Base-by-base conservation (phyloP, 2,888 invertebrate species). In the Reticulitermes lucifugus region DNA sequence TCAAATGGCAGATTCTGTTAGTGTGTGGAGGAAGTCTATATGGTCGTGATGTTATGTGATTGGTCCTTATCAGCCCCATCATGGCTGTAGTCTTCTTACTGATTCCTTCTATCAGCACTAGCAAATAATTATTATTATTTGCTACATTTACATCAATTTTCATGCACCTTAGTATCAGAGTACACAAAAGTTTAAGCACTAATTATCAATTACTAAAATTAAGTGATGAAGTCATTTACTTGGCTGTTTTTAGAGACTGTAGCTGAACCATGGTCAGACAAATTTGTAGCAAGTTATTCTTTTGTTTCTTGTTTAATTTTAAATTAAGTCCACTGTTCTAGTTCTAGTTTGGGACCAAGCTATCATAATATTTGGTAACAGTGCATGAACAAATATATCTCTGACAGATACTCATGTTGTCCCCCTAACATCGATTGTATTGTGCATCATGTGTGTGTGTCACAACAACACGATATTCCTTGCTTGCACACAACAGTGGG, bases 271-370 rank as follows among this genome's bases (percentile, higher is more conserved):
- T 12, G 55, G 25, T 79, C 46, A 43, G 22, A 46, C 65, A 60
- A n/a, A 59, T 80, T 81, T 70, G 10, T 65, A 81, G 46, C 65
- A 60, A 80, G 18, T 35, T 60, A 81, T 46, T 81, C 35, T 70
- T 81, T 65, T 14, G 22, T 81, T 18, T 43, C n/a, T 81, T 43
- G n/a, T 29, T 70, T 81, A 43, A 70, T 55, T 80, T 60, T 60
- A 35, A 65, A 60, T 70, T 25, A 70, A 70, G 43, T 43, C 65
- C 81, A 46, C 43, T 81, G n/a, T 55, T 25, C 51, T 81, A 81
- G 81, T 70, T 81, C 65, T 81, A 81, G 81, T 70, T 59, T 46
- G 81, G 81, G 81, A 81, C 81, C 81, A 81, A 81, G 35, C 43
- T 81, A 70, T n/a, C 70, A 43, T 65, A 81, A 81, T 43, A 41